Evolutionary conservation across 2,888 invertebrate species (phyloP).

Genomic region (Deroplatys truncata): DNA sequence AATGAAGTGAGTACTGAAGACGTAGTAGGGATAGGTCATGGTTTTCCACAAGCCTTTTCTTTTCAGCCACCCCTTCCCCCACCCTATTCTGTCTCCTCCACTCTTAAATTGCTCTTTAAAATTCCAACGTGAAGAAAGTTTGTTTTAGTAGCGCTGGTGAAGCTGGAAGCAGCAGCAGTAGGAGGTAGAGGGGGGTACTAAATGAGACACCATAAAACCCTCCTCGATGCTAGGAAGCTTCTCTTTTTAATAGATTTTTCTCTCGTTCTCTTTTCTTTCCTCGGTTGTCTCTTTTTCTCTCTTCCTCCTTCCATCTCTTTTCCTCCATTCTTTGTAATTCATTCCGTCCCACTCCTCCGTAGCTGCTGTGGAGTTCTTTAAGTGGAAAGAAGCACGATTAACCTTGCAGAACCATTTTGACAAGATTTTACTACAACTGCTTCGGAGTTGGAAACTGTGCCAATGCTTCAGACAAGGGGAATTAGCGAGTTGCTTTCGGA

Average conservation of each 20-base stretch:
- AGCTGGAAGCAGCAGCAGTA: neutral
- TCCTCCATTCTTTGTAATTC: slow-evolving; percentile 15
- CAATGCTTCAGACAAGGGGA: neutral
- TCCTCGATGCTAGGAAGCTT: slow-evolving; percentile 14
- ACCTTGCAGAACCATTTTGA: slow-evolving; percentile 11
- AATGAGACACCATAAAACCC: slow-evolving; percentile 29
- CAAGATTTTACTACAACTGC: neutral
- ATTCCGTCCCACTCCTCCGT: neutral
- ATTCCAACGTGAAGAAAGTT: slow-evolving; percentile 31
- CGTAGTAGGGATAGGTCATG: slow-evolving; percentile 16
- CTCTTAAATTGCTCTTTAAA: slow-evolving; percentile 32
- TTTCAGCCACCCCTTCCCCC: neutral
- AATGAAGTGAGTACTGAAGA: slow-evolving; percentile 13
- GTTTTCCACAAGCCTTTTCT: slow-evolving; percentile 12
- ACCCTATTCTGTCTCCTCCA: slow-evolving; percentile 3
- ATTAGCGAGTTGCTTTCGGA: neutral
- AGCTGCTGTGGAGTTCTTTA: neutral
- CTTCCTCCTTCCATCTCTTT: neutral
- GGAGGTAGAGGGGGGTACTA: slow-evolving; percentile 11
- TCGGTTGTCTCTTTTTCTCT: slow-evolving; percentile 7
- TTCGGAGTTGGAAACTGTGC: neutral
- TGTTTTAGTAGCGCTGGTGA: slow-evolving; percentile 27
- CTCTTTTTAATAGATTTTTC: slow-evolving; percentile 18
- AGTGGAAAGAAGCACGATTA: slow-evolving; percentile 13
- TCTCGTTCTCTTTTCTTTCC: slow-evolving; percentile 10